Evolutionary conservation across 2,888 invertebrate genomes (phyloP), one percentile per base, ranked within the genome.

Genomic region (Asteroscopus sphinx): DNA sequence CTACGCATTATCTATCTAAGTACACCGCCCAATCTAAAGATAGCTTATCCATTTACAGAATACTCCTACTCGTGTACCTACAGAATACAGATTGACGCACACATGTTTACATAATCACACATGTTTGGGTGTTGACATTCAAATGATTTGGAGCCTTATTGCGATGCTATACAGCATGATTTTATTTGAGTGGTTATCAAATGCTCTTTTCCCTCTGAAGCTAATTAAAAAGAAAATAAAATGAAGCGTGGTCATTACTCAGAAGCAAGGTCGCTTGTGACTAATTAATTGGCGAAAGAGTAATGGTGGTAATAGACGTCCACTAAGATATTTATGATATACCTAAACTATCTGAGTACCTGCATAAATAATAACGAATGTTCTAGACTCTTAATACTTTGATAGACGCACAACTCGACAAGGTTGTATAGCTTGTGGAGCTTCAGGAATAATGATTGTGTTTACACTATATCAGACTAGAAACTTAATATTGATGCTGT

Each of bases 171-270:
- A 77, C 39, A 63, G 65, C 61, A 53, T 53, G 25, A 35, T 59
- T 58, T 56, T 17, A 52, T 36, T 53, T 63, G 44, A 35, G 17
- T 11, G 65, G 58, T 60, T 58, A 57, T 54, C 63, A 42, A 68
- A 62, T 52, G 60, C 53, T 63, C 62, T 75, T 62, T 73, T 71
- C 68, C 70, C 79, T 76, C 77, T 76, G 77, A 70, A 77, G 77
- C 77, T 88, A 87, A 87, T 88, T 88, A 84, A 84, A 85, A 80
- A 76, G 76, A 81, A 87, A 87, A 86, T 85, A 87, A 87, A 87
- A 85, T 80, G 76, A 83, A 82, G 77, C 76, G 61, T 71, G 70
- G 77, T 79, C 82, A 83, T 87, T 85, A 87, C 78, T 86, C 79
- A 82, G 79, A 73, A 75, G 77, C 83, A 84, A 86, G 82, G 85